These are phyloP conservation scores for Lutjanus erythropterus DNA, from an alignment of 2,113 vertebrate genomes.

Conservation along the genomic window DNA sequence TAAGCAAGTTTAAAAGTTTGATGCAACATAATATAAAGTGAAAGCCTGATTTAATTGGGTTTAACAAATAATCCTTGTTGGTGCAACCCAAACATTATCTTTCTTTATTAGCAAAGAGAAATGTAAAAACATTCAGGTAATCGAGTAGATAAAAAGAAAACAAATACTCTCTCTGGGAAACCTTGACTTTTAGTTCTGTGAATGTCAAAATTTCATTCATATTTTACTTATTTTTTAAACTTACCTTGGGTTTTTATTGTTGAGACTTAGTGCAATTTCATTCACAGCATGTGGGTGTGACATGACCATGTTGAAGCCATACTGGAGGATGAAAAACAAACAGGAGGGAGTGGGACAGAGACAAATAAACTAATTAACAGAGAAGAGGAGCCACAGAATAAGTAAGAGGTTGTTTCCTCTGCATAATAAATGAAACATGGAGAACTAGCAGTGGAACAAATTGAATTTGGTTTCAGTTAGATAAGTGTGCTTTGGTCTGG, in stretches of 20 bases:
- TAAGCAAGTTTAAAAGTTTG: no score
- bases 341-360: slow-evolving; percentile 30
- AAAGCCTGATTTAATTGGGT: no score
- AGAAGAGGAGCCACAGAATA: slow-evolving; percentile 35
- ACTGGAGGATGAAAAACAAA: slow-evolving; percentile 85
- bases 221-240: not conserved
- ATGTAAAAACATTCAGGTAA: not conserved
- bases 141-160: not conserved
- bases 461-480: slow-evolving; percentile 40
- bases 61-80: no score
- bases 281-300: slow-evolving; percentile 97
- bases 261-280: slow-evolving; percentile 98
- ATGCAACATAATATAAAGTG: no score
- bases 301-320: slow-evolving; percentile 99
- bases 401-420: slow-evolving; percentile 28
- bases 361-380: slow-evolving; percentile 53
- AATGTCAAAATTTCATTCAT: not conserved
- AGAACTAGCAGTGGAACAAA: slow-evolving; percentile 44
- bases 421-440: slow-evolving; percentile 51
- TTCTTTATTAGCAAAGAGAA: not conserved
- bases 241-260: slow-evolving; percentile 97
- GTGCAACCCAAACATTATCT: no score
- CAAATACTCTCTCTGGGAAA: no score
- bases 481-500: slow-evolving; percentile 25
- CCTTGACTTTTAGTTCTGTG: not conserved